Base-by-base conservation (phyloP, 2,113 vertebrate genomes). In the Phylloscopus trochilus region DNA sequence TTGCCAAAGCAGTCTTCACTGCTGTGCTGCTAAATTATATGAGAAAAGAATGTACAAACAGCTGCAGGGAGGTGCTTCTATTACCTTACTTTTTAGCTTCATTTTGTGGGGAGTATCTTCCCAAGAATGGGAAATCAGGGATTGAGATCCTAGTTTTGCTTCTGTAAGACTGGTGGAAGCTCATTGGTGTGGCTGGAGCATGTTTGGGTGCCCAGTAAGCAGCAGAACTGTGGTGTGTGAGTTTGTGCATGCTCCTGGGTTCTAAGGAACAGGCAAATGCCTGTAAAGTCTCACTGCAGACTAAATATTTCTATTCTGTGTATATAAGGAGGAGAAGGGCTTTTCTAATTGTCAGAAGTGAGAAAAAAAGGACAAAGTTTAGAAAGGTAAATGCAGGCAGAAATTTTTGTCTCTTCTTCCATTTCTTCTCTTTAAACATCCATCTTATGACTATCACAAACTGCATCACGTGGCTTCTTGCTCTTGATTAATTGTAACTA, bases 401-500 rank as follows among this genome's bases (percentile, higher is more conserved):
- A 55, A 7, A n/a, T 60, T 92, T 12, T 56, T 64, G 15, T 56
- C 8, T 78, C 22, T 66, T 79, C 11, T 69, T 37, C 22, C 1
- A 4, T 67, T 74, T n/a, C 3, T 69, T 56, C 51, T 39, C 31
- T 79, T 76, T 83, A 19, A 73, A 27, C 0, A 0, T 56, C 69
- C 7, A 2, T 60, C 28, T 78, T 39, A 14, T n/a, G 27, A 55
- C n/a, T 58, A n/a, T 33, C 52, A 37, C 75, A 35, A 28, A 20
- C 20, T 68, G 83, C 15, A 23, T 81, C 80, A 16, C 5, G 2
- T 68, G 59, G 15, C 49, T 70, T 92, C 58, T 64, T 68, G n/a
- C 31, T 84, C 47, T 77, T 66, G 83, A 69, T 85, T 83, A 82
- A 31, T 87, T 95, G 52, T 70, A 77, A 28, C 33, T 64, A 51